Percentiles rank a stretch among this genome's conserved stretches.
Conservation (phyloP, 1,140 invertebrate species). For the Trinorchestia longiramus region DNA sequence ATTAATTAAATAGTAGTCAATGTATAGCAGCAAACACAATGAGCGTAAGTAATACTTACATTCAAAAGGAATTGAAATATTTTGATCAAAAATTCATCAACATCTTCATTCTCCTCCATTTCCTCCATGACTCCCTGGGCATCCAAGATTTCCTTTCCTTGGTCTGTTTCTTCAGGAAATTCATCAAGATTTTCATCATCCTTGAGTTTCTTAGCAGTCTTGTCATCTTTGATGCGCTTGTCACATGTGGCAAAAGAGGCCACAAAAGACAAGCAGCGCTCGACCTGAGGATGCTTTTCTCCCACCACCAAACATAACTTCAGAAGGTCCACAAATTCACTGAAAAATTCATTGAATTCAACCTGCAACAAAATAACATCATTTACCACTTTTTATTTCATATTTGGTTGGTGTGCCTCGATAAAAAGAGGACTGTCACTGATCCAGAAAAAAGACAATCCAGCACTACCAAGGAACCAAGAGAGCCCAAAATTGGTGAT, state of each 20-base stretch:
- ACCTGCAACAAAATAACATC: not conserved
- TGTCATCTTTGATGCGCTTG: not conserved
- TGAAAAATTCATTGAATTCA: not conserved
- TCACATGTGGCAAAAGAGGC: slow-evolving; percentile 43
- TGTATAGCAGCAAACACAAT: no score
- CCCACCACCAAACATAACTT: slow-evolving; percentile 26
- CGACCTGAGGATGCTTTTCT: slow-evolving; percentile 42
- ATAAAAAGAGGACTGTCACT: not conserved
- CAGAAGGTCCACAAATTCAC: slow-evolving; percentile 14
- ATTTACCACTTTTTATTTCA: not conserved
- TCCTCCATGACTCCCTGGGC: not conserved
- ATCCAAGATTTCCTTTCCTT: not conserved
- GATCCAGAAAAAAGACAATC: not conserved
- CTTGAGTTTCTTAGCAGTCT: not conserved
- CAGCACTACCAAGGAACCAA: not conserved
- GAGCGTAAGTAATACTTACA: not conserved
- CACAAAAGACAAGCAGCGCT: slow-evolving; percentile 47
- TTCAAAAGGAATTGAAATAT: slow-evolving; percentile 50
- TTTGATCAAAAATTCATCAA: slow-evolving; percentile 44
- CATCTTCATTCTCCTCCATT: slow-evolving; percentile 29
- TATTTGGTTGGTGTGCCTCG: not conserved
- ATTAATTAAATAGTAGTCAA: no score
- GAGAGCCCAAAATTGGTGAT: not conserved
- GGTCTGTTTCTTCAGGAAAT: not conserved
- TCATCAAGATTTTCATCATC: not conserved